Conservation (phyloP, 2,113 vertebrate genomes). For the Paracanthobrama guichenoti region DNA sequence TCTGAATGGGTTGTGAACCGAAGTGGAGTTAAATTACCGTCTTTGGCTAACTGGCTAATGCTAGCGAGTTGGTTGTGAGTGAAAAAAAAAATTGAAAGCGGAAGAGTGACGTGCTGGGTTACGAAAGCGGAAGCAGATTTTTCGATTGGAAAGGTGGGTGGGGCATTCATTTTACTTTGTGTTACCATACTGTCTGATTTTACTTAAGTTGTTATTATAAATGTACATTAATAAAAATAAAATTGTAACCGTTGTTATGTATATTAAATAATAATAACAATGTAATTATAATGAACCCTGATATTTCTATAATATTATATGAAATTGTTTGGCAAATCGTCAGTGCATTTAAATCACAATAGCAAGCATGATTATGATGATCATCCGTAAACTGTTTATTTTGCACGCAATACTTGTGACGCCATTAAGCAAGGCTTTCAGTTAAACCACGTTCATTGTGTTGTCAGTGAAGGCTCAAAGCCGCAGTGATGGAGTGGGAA, state of each 20-base stretch:
- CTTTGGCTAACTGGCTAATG: slow-evolving; percentile 41
- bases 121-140: slow-evolving; percentile 51
- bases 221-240: neutral
- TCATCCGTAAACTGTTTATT: neutral
- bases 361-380: neutral
- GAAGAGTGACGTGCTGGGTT: slow-evolving; percentile 50
- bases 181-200: neutral
- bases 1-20: slow-evolving; percentile 3
- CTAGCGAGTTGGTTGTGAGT: slow-evolving; percentile 22
- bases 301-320: neutral
- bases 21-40: neutral
- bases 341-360: neutral
- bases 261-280: neutral
- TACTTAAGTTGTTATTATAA: neutral
- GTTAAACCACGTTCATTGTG: neutral
- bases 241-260: neutral
- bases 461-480: neutral
- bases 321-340: neutral
- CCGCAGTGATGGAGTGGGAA: neutral
- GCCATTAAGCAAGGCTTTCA: neutral
- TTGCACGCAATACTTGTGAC: neutral
- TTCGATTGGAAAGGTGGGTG: slow-evolving; percentile 52
- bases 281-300: too few relatives aligned
- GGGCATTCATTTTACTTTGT: neutral
- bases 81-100: slow-evolving; percentile 39